Percentiles rank a stretch among this genome's conserved stretches.
Evolutionary conservation across 2,113 vertebrate species (phyloP).

Genomic region (Eulacestoma nigropectus): DNA sequence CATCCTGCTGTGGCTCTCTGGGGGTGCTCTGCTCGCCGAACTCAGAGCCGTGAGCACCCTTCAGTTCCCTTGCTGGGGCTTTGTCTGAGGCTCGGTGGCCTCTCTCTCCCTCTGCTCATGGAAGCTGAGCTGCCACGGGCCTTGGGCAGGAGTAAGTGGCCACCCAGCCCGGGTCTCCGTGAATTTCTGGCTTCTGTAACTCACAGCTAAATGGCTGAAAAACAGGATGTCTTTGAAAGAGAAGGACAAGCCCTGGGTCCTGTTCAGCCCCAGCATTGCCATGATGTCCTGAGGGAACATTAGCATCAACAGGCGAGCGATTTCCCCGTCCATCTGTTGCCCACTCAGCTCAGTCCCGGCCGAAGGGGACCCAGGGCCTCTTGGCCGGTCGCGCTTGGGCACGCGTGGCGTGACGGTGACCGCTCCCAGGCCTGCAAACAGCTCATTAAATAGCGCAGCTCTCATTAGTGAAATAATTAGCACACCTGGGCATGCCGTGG

Average conservation of each 20-base stretch:
- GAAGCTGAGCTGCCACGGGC: not conserved
- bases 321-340: accelerated
- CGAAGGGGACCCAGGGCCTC: not conserved
- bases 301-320: not conserved
- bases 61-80: not conserved
- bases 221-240: not conserved
- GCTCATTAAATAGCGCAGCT: slow-evolving; percentile 1
- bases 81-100: accelerated
- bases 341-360: not conserved
- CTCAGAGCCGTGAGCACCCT: not conserved
- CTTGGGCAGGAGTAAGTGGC: not conserved
- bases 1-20: not conserved
- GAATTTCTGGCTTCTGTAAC: not conserved
- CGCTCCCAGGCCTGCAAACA: not conserved
- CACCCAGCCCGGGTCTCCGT: not conserved
- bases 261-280: not conserved
- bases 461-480: slow-evolving; percentile 58
- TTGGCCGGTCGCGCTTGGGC: accelerated
- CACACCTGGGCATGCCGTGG: slow-evolving; percentile 21
- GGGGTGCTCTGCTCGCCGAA: not conserved
- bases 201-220: not conserved
- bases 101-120: not conserved
- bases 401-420: not conserved
- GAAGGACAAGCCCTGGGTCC: not conserved
- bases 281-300: not conserved